A percentile compares a stretch with the other conserved stretches of the same genome.
phyloP scores from a whole-genome alignment of 1,140 invertebrate genomes.

The Palaemon carinicauda region DNA sequence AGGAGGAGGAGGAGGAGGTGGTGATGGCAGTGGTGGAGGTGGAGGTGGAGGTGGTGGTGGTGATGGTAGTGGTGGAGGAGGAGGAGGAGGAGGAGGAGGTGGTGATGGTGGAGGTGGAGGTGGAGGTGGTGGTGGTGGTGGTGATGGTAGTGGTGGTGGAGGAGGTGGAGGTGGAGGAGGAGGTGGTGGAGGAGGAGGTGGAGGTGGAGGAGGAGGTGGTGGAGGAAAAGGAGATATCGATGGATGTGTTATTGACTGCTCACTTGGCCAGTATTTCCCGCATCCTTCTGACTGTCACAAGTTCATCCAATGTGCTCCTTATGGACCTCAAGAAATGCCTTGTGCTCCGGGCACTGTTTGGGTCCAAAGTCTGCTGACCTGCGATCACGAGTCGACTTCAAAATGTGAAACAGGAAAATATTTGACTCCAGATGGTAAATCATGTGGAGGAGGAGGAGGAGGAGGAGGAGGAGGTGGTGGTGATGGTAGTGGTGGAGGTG shows the following conservation, averaged over 20 bases:
- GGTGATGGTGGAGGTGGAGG: background rate
- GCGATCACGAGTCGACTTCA: no score
- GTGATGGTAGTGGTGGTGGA: background rate
- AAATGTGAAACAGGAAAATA: no score
- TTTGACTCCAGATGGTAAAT: background rate
- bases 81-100: background rate
- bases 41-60: background rate
- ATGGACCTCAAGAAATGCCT: no score
- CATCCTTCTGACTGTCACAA: constrained; percentile 38
- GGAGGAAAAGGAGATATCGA: constrained; percentile 29
- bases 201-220: background rate
- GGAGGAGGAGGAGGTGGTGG: background rate
- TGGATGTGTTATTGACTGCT: constrained; percentile 28
- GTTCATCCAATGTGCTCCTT: constrained; percentile 44
- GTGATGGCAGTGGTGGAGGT: background rate
- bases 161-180: background rate
- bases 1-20: background rate
- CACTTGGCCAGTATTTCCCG: constrained; percentile 6
- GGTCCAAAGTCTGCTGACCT: no score
- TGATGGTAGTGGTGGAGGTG: background rate
- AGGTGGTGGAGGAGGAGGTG: background rate
- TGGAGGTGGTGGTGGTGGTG: background rate
- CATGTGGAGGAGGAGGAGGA: constrained; percentile 3
- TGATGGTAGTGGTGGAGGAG: background rate
- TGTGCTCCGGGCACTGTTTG: no score